Base-by-base conservation (phyloP, 2,888 invertebrate species). In the Allygus modestus region DNA sequence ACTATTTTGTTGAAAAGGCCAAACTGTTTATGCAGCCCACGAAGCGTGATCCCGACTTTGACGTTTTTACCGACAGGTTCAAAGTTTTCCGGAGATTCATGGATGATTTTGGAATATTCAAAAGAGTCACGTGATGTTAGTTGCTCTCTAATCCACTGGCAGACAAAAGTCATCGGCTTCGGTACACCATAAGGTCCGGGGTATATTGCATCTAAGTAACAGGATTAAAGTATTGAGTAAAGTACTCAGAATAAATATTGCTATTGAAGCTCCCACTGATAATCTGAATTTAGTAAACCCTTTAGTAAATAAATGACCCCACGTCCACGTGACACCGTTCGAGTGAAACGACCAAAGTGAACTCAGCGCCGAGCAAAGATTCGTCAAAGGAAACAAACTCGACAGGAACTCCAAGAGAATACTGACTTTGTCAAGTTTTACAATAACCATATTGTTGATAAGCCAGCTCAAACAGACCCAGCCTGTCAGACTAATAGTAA, bases 1-100 rank as follows among this genome's bases (percentile, higher is more conserved):
- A 58, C 87, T 79, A 91, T 91, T 89, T 91, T 91, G 1, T 77
- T 43, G 9, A 17, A 46, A 5, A 7, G 1, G 0, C 75, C 46
- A 41, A 12, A 77, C 46, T 0, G 7, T 46, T 77, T 77, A 9
- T 20, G 7, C 9, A 77, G n/a, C 0, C 75, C 75, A 7, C 75
- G 43, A 46, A 77, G 28, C 75, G 9, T 20, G 7, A 77, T 77
- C 1, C 46, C 75, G 20, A 46, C 46, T 28, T 77, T 46, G 1
- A 26, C 75, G 46, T 46, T 46, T 46, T 77, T 46, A 5, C 41
- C 11, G 1, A n/a, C 26, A 11, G 46, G 28, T 51, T 77, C 75
- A 46, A 77, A 77, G 28, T 65, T 65, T 65, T 31, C 31, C 2
- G 65, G 31, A 0, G 65, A 28, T 28, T 65, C 65, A 17, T 65